Evolutionary conservation across 2,113 vertebrate species (phyloP).

Genomic region (Xiphias gladius): DNA sequence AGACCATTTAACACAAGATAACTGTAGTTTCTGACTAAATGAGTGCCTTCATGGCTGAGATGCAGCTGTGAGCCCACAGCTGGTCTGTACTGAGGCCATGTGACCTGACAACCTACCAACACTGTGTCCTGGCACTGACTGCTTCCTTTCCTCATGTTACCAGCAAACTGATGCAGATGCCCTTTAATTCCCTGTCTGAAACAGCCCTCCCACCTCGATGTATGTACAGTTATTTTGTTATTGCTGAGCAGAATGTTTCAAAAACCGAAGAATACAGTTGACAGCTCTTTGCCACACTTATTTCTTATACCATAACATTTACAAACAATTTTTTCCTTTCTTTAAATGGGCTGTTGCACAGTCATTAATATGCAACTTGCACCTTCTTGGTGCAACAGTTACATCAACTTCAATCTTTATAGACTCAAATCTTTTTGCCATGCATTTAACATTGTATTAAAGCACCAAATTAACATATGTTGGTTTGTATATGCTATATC

Average conservation of each 20-base stretch:
- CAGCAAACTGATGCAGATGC: background rate
- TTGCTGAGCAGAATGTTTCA: background rate
- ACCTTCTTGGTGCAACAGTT: too few relatives aligned
- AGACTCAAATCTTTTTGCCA: too few relatives aligned
- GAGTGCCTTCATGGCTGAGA: constrained; percentile 36
- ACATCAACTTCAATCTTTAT: too few relatives aligned
- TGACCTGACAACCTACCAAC: constrained; percentile 23
- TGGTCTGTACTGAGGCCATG: constrained; percentile 7
- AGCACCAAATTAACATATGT: too few relatives aligned
- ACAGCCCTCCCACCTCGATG: background rate
- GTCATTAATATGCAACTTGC: too few relatives aligned
- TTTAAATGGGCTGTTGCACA: too few relatives aligned
- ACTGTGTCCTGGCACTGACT: background rate
- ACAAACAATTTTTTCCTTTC: too few relatives aligned
- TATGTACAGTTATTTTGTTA: background rate
- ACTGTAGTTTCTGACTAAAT: constrained; percentile 37
- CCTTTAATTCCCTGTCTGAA: background rate
- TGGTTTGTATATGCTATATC: too few relatives aligned
- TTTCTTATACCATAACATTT: too few relatives aligned
- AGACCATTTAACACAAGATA: constrained; percentile 34
- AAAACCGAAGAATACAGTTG: background rate
- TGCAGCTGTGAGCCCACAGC: constrained; percentile 34
- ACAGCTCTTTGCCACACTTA: background rate
- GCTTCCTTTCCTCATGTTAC: constrained; percentile 1
- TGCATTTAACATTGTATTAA: too few relatives aligned